These are phyloP conservation scores for Amphipoea lucens DNA, from an alignment of 2,888 invertebrate genomes.

Conservation along the genomic window DNA sequence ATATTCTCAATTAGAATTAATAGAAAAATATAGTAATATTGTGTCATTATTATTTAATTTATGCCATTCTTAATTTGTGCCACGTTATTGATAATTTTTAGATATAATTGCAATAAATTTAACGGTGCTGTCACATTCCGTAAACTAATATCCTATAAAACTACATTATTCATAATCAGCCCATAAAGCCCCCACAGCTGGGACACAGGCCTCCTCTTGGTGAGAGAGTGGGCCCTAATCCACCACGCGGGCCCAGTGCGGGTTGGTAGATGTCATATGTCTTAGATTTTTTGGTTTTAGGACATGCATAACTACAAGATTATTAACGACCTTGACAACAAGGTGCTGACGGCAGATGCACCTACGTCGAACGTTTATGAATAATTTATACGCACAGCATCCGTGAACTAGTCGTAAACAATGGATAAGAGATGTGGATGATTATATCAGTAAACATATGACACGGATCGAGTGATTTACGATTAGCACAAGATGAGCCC, in stretches of 20 bases:
- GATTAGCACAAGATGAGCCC: conserved; percentile 69
- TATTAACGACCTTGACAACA: conserved; percentile 23
- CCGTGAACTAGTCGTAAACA: conserved; percentile 82
- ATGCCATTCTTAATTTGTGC: neutral
- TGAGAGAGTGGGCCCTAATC: neutral
- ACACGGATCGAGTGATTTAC: conserved; percentile 78
- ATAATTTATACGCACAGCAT: conserved; percentile 81
- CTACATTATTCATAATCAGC: neutral
- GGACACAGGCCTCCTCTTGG: neutral
- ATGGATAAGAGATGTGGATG: conserved; percentile 77
- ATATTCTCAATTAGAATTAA: neutral
- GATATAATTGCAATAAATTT: neutral
- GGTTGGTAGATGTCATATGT: neutral
- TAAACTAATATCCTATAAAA: neutral
- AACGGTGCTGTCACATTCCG: neutral
- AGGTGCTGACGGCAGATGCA: conserved; percentile 46
- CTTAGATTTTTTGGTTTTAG: neutral
- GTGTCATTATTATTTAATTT: neutral
- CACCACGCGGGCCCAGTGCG: neutral
- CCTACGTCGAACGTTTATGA: conserved; percentile 73
- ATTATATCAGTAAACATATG: conserved; percentile 80
- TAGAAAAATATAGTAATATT: neutral
- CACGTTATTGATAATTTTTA: neutral
- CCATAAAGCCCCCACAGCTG: neutral
- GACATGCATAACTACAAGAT: neutral